Base-by-base conservation (phyloP, 2,888 invertebrate species). In the Stenurella melanura region DNA sequence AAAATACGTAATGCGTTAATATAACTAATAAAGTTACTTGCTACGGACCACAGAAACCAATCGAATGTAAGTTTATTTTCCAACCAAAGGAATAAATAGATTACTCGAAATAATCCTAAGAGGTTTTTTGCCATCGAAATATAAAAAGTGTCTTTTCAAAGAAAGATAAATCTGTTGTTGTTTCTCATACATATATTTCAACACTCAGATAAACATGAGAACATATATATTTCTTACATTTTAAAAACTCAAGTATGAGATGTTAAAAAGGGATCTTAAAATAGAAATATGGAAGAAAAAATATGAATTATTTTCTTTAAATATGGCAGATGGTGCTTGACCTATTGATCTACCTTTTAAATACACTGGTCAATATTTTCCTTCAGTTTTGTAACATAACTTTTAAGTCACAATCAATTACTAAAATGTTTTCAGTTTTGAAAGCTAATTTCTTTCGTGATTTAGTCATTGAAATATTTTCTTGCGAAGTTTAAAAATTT, bases 91-190 rank as follows among this genome's bases (percentile, higher is more conserved):
- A 64, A 19, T 17, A 42, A 64, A 64, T 42, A 19, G 42, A 42
- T 38, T 42, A 42, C 19, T 42, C 19, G 42, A 64, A 64, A 42
- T 64, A 38, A 21, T 64, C 42, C 19, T 15, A 64, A 64, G 42
- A 63, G 61, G 61, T 26, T 63, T 64, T 21, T 64, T 64, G n/a
- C 42, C 15, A 19, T 42, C 19, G 42, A 19, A 42, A 42, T 64
- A 64, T 42, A 64, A 64, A 63, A 64, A 38, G 64, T 64, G 38
- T 64, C 64, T 11, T 21, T 64, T 64, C 64, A 9, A 64, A 64
- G 64, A 42, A 64, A 64, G 34, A 63, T 63, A 63, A 63, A 63
- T 63, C 42, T 42, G 64, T 64, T 64, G 64, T 64, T 42, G 42
- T 64, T 64, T 50, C 21, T 18, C 19, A 11, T 19, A 5, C 19